These are phyloP conservation scores for Heptranchias perlo DNA, from an alignment of 2,113 vertebrate species.

Conservation along the genomic window DNA sequence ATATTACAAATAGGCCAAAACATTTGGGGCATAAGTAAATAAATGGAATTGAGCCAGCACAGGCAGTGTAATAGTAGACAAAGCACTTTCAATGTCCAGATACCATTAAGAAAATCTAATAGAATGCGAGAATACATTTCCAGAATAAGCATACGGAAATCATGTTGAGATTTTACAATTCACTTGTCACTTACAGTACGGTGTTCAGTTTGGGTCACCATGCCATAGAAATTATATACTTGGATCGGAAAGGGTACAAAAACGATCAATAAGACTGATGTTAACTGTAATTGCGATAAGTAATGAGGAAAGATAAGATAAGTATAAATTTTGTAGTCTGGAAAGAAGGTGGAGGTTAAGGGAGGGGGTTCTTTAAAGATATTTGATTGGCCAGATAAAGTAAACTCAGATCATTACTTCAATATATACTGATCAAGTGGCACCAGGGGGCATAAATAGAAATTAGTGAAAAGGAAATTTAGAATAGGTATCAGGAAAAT, in stretches of 20 bases:
- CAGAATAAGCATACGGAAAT: background rate
- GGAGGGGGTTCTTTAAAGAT: background rate
- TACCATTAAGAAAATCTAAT: background rate
- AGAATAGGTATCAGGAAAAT: background rate
- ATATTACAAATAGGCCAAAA: background rate
- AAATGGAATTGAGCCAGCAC: background rate
- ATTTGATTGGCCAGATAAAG: background rate
- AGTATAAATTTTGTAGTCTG: background rate
- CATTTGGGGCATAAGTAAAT: background rate
- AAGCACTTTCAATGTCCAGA: background rate
- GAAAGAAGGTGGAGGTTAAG: background rate
- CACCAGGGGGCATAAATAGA: background rate
- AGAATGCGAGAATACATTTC: background rate
- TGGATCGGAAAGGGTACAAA: background rate
- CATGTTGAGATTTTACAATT: background rate
- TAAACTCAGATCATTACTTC: background rate
- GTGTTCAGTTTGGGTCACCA: background rate
- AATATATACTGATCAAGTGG: background rate
- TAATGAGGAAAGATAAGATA: background rate
- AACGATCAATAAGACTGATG: background rate
- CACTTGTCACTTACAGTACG: background rate
- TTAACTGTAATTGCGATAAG: background rate
- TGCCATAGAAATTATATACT: background rate
- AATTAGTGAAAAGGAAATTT: background rate
- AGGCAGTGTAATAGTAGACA: background rate